Evolutionary conservation across 2,888 invertebrate genomes (phyloP).

Genomic region (Eupithecia centaureata): DNA sequence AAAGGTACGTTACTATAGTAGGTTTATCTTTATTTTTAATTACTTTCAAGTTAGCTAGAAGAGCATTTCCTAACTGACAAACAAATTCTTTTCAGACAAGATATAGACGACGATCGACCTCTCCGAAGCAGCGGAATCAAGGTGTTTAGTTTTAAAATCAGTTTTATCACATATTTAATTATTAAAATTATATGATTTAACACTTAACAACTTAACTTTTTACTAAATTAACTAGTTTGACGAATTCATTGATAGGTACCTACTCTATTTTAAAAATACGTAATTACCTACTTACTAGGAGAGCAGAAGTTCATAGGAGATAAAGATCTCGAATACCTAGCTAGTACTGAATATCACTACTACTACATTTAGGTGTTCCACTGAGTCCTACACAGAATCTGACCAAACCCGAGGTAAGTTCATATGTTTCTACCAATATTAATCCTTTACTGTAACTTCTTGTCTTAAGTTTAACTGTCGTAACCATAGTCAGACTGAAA

Average conservation of each 20-base stretch:
- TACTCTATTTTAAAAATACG: too few species aligned
- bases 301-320: too few species aligned
- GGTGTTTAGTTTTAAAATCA: not conserved
- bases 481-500: too few species aligned
- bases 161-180: conserved; percentile 1
- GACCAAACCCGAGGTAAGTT: too few species aligned
- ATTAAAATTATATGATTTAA: conserved; percentile 9
- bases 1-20: not conserved
- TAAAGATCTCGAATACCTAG: too few species aligned
- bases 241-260: not conserved
- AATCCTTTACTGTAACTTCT: too few species aligned
- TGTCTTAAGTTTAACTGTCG: too few species aligned
- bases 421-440: too few species aligned
- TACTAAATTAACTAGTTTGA: not conserved
- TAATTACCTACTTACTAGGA: too few species aligned
- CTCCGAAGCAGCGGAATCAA: not conserved
- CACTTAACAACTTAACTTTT: not conserved
- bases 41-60: not conserved
- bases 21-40: not conserved
- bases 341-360: too few species aligned
- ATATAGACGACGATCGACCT: not conserved
- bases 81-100: not conserved
- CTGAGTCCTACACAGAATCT: too few species aligned
- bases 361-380: too few species aligned
- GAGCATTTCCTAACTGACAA: not conserved